Conservation (phyloP, 2,888 invertebrate genomes). For the Nemoura dubitans region DNA sequence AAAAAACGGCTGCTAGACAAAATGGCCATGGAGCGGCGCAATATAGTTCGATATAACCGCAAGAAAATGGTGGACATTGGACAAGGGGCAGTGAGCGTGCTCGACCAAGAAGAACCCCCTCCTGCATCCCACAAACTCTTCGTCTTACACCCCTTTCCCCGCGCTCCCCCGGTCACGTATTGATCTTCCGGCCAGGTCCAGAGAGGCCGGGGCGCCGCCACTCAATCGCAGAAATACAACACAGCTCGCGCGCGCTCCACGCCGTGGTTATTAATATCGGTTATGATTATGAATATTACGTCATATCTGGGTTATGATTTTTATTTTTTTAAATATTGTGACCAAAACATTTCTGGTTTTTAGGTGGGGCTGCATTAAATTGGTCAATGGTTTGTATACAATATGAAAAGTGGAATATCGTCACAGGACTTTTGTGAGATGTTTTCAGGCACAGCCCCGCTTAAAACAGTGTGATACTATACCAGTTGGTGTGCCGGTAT, state of each 20-base stretch:
- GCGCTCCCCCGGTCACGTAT: constrained; percentile 46
- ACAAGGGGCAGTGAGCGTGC: constrained; percentile 46
- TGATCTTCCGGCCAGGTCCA: constrained; percentile 53
- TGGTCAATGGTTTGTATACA: too few relatives aligned
- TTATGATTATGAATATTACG: background rate
- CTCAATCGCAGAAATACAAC: background rate
- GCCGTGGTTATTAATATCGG: background rate
- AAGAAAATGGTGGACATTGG: constrained; percentile 48
- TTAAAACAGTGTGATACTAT: too few relatives aligned
- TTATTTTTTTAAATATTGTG: background rate
- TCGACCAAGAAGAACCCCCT: constrained; percentile 53
- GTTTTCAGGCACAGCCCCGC: too few relatives aligned
- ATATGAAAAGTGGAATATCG: too few relatives aligned
- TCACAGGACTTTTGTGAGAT: too few relatives aligned
- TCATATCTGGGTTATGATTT: background rate
- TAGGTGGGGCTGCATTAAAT: too few relatives aligned
- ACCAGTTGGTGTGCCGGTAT: too few relatives aligned
- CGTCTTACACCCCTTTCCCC: constrained; percentile 41
- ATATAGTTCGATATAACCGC: constrained; percentile 24
- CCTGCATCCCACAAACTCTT: constrained; percentile 18
- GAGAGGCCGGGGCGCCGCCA: constrained; percentile 49
- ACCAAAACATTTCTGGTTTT: too few relatives aligned
- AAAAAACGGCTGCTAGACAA: background rate
- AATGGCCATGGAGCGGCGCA: background rate
- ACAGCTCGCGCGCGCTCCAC: background rate